Conservation (phyloP, 2,888 invertebrate genomes). For the Alentia gelatinosa region DNA sequence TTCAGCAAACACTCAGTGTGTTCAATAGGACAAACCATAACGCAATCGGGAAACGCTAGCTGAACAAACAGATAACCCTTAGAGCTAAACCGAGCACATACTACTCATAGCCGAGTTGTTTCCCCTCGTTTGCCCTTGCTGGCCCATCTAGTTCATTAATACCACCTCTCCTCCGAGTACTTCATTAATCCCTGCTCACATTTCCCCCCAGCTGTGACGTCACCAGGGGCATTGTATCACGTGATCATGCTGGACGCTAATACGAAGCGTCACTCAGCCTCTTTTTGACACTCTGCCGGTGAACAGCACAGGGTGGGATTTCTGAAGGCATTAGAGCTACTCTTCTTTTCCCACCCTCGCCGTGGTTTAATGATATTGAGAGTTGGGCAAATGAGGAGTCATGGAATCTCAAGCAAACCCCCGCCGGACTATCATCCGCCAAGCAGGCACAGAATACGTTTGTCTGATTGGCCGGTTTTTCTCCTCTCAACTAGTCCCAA, state of each 20-base stretch:
- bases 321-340: neutral
- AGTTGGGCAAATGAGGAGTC: slow-evolving; percentile 34
- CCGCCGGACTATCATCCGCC: slow-evolving; percentile 13
- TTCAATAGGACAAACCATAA: no score
- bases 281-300: neutral
- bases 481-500: neutral
- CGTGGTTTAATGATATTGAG: slow-evolving; percentile 45
- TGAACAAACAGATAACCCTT: neutral
- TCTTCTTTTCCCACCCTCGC: neutral
- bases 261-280: neutral
- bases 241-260: slow-evolving; percentile 36
- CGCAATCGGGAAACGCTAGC: neutral
- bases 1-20: no score
- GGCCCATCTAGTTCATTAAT: slow-evolving; percentile 17
- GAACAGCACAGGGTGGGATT: slow-evolving; percentile 10
- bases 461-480: slow-evolving; percentile 40
- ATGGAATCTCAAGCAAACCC: slow-evolving; percentile 18
- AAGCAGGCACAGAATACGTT: slow-evolving; percentile 40
- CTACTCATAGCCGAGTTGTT: neutral
- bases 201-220: neutral
- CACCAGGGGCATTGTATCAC: neutral
- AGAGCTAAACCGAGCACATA: neutral
- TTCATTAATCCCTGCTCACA: slow-evolving; percentile 20
- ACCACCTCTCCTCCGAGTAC: neutral
- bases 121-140: neutral